Conservation (phyloP, 2,797 vertebrate genomes). For the Rhinophrynus dorsalis region DNA sequence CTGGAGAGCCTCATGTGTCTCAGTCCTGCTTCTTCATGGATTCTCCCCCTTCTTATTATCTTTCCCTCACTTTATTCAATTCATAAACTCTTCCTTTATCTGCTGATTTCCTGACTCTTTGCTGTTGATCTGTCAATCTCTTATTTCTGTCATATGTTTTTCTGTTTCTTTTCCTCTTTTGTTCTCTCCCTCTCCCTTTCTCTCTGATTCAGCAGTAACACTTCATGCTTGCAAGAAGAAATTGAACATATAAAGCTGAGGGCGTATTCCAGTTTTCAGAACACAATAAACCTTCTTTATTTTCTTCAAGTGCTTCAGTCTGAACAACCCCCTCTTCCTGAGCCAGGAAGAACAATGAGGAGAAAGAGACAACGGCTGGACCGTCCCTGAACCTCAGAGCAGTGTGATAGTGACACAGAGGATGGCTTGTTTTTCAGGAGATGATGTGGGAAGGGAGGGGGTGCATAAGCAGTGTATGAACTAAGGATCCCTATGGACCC, state of each 20-base stretch:
- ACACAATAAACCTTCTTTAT: slow-evolving; percentile 24
- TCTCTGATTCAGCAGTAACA: neutral
- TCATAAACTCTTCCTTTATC: neutral
- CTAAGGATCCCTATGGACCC: too few relatives aligned
- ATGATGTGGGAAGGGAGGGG: neutral
- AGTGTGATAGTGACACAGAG: neutral
- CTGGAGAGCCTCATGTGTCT: too few relatives aligned
- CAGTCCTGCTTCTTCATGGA: too few relatives aligned
- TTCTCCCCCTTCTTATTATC: neutral
- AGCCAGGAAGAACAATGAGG: slow-evolving; percentile 6
- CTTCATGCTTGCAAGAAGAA: slow-evolving; percentile 6
- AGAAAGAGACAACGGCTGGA: neutral
- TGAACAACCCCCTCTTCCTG: slow-evolving; percentile 4
- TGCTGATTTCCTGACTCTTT: neutral
- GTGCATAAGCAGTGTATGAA: neutral
- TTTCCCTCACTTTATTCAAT: neutral
- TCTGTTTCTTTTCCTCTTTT: neutral
- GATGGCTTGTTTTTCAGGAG: neutral
- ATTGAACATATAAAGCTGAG: slow-evolving; percentile 35
- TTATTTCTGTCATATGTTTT: neutral
- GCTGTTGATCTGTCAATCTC: neutral
- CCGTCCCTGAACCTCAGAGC: slow-evolving; percentile 14
- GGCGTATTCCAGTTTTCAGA: slow-evolving; percentile 28
- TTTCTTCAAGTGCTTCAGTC: slow-evolving; percentile 16
- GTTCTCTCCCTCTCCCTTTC: neutral